These are phyloP conservation scores for Coregonus clupeaformis DNA, from an alignment of 2,113 vertebrate species.

Conservation along the genomic window DNA sequence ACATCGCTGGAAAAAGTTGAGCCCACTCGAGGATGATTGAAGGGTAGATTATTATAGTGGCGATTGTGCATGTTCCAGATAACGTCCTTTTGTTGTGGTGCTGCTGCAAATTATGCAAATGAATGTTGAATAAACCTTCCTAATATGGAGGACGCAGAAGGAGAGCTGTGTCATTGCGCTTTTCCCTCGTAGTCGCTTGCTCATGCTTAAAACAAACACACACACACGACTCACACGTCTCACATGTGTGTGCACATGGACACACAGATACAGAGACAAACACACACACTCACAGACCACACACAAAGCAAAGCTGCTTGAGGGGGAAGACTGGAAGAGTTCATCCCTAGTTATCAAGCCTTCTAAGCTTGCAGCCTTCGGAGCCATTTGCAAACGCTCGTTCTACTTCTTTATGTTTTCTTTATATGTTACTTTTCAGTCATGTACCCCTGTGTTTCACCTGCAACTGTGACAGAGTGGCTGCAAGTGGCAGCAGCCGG, in stretches of 20 bases:
- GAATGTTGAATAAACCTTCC: conserved; percentile 2
- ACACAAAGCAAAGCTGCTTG: conserved; percentile 37
- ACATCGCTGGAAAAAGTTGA: conserved; percentile 18
- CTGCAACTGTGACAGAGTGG: conserved; percentile 46
- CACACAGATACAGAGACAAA: neutral
- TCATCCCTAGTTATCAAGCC: conserved; percentile 65
- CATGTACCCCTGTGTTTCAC: conserved; percentile 44
- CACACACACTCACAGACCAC: neutral
- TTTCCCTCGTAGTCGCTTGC: neutral
- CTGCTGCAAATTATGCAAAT: conserved; percentile 8
- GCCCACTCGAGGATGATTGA: conserved; percentile 15
- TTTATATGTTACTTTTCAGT: conserved; percentile 28
- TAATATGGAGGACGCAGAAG: neutral
- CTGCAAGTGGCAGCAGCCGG: conserved; percentile 36
- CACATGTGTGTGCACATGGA: too few relatives aligned
- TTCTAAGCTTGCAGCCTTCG: conserved; percentile 64
- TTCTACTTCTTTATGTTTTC: conserved; percentile 24
- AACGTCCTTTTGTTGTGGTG: neutral
- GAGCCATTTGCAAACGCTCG: conserved; percentile 46
- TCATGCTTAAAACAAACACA: conserved; percentile 12
- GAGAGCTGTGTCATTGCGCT: neutral
- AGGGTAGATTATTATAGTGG: conserved; percentile 7
- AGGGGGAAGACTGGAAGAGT: conserved; percentile 42
- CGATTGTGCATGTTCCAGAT: conserved; percentile 7
- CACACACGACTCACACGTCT: neutral